These are phyloP conservation scores for Caranx melampygus DNA, from an alignment of 2,113 vertebrate species.

Conservation along the genomic window DNA sequence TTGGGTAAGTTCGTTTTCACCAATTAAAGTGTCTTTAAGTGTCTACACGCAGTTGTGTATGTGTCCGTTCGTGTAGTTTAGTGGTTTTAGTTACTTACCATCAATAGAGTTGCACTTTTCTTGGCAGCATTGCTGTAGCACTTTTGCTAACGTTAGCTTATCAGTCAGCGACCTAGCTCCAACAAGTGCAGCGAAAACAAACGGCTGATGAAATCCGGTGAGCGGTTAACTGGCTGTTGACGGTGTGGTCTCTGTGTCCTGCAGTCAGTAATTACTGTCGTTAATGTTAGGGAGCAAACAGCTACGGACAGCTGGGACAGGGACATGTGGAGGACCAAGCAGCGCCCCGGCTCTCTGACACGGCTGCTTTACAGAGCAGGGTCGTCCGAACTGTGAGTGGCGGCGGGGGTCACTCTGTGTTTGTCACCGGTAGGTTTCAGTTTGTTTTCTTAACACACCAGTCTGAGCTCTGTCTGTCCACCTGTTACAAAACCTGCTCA, in stretches of 20 bases:
- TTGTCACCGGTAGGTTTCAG: conserved; percentile 85
- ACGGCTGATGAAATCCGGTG: not conserved
- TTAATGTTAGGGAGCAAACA: conserved; percentile 90
- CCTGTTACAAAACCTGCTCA: not conserved
- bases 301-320: conserved; percentile 92
- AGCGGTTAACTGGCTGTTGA: too few species aligned
- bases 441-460: not conserved
- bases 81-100: not conserved
- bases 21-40: not conserved
- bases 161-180: not conserved
- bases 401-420: conserved; percentile 91
- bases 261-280: not conserved
- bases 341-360: conserved; percentile 77
- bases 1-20: conserved; percentile 75
- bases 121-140: not conserved
- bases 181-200: not conserved
- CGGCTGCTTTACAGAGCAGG: conserved; percentile 23
- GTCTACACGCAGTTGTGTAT: not conserved
- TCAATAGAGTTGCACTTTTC: not conserved
- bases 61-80: not conserved
- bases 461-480: not conserved
- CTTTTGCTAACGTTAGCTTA: conserved; percentile 45
- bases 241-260: not conserved
- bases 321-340: conserved; percentile 88
- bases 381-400: conserved; percentile 81